These are phyloP conservation scores for Ovis canadensis DNA, from an alignment of 2,113 vertebrate species.

Conservation along the genomic window DNA sequence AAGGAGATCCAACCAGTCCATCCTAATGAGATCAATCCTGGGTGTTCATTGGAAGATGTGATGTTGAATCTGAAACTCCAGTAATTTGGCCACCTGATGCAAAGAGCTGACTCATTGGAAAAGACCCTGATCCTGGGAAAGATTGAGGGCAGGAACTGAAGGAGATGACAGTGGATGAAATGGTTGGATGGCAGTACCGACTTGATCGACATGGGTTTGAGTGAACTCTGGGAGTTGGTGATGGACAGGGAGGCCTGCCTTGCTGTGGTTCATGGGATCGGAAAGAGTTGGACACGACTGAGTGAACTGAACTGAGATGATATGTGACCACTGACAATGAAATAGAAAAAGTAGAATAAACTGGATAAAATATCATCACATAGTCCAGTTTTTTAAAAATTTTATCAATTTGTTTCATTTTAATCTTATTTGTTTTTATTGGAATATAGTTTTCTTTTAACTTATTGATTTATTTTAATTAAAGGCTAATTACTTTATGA, in stretches of 20 bases:
- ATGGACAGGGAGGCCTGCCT: no score
- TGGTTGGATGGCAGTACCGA: not conserved
- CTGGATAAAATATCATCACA: not conserved
- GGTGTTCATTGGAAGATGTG: not conserved
- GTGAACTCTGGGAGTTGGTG: not conserved
- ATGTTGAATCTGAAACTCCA: not conserved
- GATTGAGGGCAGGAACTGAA: not conserved
- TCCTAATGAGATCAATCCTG: not conserved
- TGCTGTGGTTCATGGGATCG: not conserved
- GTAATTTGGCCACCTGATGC: not conserved
- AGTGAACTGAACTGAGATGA: not conserved
- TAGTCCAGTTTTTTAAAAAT: not conserved
- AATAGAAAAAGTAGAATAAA: not conserved
- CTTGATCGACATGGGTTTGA: not conserved
- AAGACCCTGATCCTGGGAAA: not conserved
- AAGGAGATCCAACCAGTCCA: not conserved
- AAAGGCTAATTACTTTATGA: no score
- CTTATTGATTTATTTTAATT: no score
- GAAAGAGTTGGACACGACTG: not conserved
- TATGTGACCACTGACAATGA: not conserved
- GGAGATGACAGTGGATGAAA: not conserved
- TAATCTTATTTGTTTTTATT: no score
- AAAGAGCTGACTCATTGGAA: not conserved
- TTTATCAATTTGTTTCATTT: not conserved
- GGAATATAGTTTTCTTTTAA: no score